Evolutionary conservation across 2,888 invertebrate species (phyloP).

Genomic region (Lysandra bellargus): DNA sequence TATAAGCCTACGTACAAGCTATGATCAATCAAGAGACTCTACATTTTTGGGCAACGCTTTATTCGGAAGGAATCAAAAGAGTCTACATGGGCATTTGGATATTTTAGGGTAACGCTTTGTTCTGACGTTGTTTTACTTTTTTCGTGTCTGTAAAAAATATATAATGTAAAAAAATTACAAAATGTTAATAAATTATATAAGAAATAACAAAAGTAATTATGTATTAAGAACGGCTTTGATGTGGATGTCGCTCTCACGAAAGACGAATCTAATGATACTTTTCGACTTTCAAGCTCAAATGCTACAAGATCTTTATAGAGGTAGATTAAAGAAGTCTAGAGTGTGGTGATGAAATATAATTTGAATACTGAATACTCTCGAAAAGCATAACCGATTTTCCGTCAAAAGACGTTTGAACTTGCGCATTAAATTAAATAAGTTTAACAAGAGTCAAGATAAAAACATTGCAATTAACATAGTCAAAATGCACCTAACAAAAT

Average conservation of each 20-base stretch:
- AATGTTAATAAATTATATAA: no score
- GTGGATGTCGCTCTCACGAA: no score
- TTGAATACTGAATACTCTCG: neutral
- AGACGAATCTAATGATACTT: neutral
- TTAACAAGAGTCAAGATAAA: neutral
- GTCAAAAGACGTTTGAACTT: neutral
- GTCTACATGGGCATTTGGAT: neutral
- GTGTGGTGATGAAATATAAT: neutral
- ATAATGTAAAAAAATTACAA: no score
- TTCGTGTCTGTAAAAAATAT: neutral
- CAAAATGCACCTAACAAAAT: neutral
- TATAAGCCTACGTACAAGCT: constrained; percentile 3
- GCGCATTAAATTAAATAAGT: neutral
- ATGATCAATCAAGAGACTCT: constrained; percentile 3
- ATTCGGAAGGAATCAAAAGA: neutral
- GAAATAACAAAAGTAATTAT: no score
- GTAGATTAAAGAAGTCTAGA: neutral
- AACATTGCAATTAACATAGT: neutral
- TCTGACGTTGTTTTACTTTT: neutral
- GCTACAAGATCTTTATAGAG: neutral
- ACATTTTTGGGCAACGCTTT: neutral
- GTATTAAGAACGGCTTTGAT: no score
- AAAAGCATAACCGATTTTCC: neutral
- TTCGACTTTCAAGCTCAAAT: neutral
- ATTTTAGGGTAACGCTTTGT: neutral